phyloP scores from a whole-genome alignment of 2,888 invertebrate genomes.

The Apamea sordens region DNA sequence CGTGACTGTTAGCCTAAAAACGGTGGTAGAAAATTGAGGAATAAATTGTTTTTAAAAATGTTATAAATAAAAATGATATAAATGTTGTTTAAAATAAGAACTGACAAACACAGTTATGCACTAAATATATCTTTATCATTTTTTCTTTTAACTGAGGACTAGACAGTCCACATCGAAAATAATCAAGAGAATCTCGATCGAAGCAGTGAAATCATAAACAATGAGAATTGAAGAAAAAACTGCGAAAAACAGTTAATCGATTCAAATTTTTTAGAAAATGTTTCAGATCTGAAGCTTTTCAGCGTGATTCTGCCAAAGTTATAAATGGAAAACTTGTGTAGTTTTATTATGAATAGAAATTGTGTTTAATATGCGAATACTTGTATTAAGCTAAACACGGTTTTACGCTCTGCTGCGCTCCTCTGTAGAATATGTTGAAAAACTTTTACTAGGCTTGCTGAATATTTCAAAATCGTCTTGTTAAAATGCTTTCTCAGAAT shows the following conservation, averaged over 20 bases:
- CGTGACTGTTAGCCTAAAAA: background rate
- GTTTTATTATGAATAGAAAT: conserved; percentile 22
- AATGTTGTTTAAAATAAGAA: background rate
- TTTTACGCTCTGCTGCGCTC: conserved; percentile 39
- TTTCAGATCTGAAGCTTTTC: background rate
- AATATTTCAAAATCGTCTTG: conserved; percentile 9
- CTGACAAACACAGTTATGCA: background rate
- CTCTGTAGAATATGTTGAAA: conserved; percentile 16
- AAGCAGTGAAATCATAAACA: background rate
- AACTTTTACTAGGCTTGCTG: conserved; percentile 15
- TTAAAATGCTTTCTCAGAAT: background rate
- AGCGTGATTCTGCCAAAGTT: background rate
- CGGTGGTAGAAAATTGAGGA: no score
- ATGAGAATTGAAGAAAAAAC: background rate
- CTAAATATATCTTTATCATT: background rate
- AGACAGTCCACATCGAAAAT: background rate
- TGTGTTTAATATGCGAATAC: conserved; percentile 25
- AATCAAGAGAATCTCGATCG: background rate
- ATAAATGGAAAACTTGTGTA: conserved; percentile 46
- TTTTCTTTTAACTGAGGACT: background rate
- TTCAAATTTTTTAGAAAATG: background rate
- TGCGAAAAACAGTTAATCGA: background rate
- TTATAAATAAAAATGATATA: no score
- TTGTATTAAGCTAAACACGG: conserved; percentile 28
- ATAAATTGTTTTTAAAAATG: no score